phyloP scores from a whole-genome alignment of 1,140 invertebrate species.

The Dysdera silvatica region DNA sequence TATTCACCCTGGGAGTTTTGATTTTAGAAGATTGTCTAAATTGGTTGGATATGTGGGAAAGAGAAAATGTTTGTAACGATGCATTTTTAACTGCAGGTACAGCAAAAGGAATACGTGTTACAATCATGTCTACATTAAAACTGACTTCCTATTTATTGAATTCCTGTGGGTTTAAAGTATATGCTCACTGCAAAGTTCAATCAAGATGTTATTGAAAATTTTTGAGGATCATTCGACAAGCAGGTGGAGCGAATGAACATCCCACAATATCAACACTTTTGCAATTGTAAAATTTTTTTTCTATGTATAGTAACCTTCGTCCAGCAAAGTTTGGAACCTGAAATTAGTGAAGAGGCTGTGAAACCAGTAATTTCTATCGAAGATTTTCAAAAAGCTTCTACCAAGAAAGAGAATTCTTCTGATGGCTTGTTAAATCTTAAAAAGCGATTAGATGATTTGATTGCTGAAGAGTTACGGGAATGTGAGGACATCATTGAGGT shows the following conservation, averaged over 20 bases:
- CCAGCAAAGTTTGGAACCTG: no score
- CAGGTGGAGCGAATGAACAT: slow-evolving; percentile 11
- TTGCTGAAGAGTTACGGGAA: neutral
- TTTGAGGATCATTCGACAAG: slow-evolving; percentile 17
- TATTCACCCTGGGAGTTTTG: neutral
- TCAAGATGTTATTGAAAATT: slow-evolving; percentile 19
- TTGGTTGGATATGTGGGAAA: neutral
- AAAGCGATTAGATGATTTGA: slow-evolving; percentile 5
- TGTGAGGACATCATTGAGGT: slow-evolving; percentile 8
- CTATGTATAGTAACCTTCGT: no score
- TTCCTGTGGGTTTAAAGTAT: neutral
- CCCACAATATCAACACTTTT: slow-evolving; percentile 20
- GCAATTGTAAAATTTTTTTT: no score
- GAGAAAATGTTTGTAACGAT: neutral
- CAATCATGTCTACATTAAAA: slow-evolving; percentile 1
- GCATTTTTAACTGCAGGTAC: neutral
- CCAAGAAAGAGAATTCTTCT: no score
- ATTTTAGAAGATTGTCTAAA: neutral
- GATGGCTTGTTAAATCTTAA: no score
- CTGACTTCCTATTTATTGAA: neutral
- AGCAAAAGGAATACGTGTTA: no score
- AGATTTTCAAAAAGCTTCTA: no score
- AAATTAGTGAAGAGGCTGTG: no score
- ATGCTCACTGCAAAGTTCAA: slow-evolving; percentile 17
- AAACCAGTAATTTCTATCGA: no score